A percentile compares a stretch with the other conserved stretches of the same genome.
Conservation (phyloP, 2,113 vertebrate genomes). For the Neolamprologus modestus region DNA sequence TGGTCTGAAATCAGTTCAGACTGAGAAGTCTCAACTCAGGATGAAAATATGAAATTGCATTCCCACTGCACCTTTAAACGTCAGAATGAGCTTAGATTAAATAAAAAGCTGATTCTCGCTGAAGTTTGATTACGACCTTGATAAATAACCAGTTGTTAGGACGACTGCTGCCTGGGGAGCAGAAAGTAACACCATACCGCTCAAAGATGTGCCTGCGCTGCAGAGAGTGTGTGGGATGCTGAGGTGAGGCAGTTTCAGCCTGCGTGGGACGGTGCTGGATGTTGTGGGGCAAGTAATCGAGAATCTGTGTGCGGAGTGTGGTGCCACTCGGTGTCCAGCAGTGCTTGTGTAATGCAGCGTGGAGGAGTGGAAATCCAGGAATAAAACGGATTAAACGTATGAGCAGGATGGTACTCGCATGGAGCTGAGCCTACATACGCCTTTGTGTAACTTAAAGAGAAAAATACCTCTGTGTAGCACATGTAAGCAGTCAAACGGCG, state of each 20-base stretch:
- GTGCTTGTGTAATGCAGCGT: constrained; percentile 8
- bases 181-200: neutral
- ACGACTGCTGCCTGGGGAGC: neutral
- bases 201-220: neutral
- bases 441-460: neutral
- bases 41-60: neutral
- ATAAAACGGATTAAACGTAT: neutral
- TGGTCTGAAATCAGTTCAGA: neutral
- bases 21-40: neutral
- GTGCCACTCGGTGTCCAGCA: neutral
- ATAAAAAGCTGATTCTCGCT: neutral
- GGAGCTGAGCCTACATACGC: neutral
- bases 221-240: constrained; percentile 30
- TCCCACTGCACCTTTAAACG: neutral
- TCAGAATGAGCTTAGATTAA: neutral
- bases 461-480: neutral
- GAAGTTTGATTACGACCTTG: neutral
- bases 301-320: neutral
- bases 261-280: constrained; percentile 46
- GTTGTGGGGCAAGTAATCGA: neutral
- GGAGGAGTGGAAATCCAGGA: neutral
- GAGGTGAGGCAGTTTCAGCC: constrained; percentile 17
- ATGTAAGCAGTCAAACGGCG: neutral
- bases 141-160: neutral
- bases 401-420: neutral